These are phyloP conservation scores for Polyodon spathula DNA, from an alignment of 2,113 vertebrate genomes.

Conservation along the genomic window DNA sequence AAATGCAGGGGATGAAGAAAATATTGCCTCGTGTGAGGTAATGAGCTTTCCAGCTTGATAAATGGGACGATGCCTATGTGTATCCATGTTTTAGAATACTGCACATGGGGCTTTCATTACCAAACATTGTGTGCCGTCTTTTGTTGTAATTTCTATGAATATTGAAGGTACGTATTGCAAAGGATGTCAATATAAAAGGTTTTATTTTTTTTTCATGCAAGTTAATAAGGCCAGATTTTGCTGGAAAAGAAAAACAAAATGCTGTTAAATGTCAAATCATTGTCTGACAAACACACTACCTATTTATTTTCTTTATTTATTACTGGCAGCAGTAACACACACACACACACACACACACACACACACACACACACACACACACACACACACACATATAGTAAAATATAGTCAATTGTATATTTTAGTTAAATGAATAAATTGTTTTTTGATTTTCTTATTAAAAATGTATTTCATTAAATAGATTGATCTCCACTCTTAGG, in stretches of 20 bases:
- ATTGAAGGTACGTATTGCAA: slow-evolving; percentile 40
- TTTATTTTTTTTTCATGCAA: slow-evolving; percentile 1
- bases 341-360: too few species aligned
- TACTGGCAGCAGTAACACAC: too few species aligned
- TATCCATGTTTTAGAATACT: slow-evolving; percentile 82
- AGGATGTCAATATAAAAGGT: slow-evolving; percentile 26
- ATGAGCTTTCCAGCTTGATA: slow-evolving; percentile 96
- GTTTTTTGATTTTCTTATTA: too few species aligned
- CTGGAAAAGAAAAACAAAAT: neutral
- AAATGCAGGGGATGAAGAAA: slow-evolving; percentile 86
- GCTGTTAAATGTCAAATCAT: neutral
- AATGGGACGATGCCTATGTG: slow-evolving; percentile 97
- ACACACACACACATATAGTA: too few species aligned
- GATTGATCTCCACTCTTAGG: too few species aligned
- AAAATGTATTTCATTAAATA: too few species aligned
- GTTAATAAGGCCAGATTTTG: neutral
- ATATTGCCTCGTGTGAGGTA: slow-evolving; percentile 79
- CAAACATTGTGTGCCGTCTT: slow-evolving; percentile 57
- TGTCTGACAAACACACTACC: too few species aligned
- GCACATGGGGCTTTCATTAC: slow-evolving; percentile 85
- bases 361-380: too few species aligned
- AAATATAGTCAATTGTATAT: too few species aligned
- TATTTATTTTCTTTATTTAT: too few species aligned
- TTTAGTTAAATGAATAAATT: too few species aligned
- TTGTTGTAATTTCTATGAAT: slow-evolving; percentile 69